Evolutionary conservation across 2,113 vertebrate species (phyloP), one percentile per base, ranked within the genome.

Genomic region (Tretioscincus oriximinensis): DNA sequence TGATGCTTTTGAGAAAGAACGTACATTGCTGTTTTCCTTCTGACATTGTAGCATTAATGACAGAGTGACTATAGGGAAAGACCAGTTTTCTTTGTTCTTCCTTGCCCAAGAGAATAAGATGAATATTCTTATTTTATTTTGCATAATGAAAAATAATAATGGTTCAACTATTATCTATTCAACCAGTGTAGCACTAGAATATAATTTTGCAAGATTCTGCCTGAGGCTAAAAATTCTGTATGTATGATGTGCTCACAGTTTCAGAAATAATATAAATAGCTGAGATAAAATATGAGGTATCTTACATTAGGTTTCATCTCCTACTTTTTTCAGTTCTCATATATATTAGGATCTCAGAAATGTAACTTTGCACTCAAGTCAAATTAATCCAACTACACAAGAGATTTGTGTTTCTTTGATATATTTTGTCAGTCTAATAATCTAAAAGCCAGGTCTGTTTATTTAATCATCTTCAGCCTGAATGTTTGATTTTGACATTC

Each of bases 51-150:
- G 28, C 16, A 26, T 80, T 73, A 80, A 29, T 70, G 80, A 73
- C 35, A 16, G 69, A 35, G 79, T 60, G 5, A 70, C 29, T 14
- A 9, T 1, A 2, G 9, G 45, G 60, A 80, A 82, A 54, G 74
- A 82, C 81, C 66, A 73, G n/a, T 20, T 76, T 70, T 18, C 73
- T 84, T 54, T 80, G 80, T 41, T 86, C 26, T 41, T 7, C 84
- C 83, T 31, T 67, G 71, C 61, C 68, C 60, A 0, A 1, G 83
- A 81, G 69, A 54, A 21, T 72, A 45, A n/a, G 24, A 4, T 51
- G 0, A 26, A 74, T 64, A 7, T 35, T 21, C 0, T 74, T 84
- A 64, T 76, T 82, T 82, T 80, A 45, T 60, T 71, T 73, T 68
- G 35, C 35, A 20, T 26, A 69, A 5, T 54, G 70, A 0, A 1